Conservation (phyloP, 2,797 vertebrate species). For the Manis crassicaudata region DNA sequence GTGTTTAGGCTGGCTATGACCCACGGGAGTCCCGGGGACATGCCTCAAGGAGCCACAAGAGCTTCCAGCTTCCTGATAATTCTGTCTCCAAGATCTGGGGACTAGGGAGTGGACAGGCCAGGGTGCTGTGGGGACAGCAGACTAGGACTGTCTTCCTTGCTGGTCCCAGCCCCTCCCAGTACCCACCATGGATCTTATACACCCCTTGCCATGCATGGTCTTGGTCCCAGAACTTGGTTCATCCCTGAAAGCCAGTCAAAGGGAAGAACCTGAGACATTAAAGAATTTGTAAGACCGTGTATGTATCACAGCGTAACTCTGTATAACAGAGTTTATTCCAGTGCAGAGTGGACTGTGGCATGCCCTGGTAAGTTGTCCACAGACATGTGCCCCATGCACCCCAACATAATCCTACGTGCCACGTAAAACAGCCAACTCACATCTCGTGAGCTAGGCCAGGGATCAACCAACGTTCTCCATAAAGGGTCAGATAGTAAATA, state of each 20-base stretch:
- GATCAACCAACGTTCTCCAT: neutral
- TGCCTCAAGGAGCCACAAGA: neutral
- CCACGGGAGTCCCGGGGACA: fast-evolving
- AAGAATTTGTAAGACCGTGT: neutral
- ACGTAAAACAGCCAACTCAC: neutral
- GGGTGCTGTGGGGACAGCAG: neutral
- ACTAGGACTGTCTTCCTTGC: neutral
- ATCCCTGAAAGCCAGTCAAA: neutral
- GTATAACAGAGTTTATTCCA: fast-evolving
- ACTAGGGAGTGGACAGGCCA: neutral
- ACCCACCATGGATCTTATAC: neutral
- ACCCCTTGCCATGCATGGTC: neutral
- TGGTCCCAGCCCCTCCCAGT: neutral
- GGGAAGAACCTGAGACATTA: neutral
- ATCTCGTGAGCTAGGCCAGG: neutral
- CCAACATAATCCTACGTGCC: neutral
- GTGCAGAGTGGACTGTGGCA: neutral
- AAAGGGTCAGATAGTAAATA: neutral
- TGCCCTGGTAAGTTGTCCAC: neutral
- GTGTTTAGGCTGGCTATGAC: neutral
- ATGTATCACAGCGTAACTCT: fast-evolving
- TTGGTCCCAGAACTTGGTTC: neutral
- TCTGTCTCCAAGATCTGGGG: neutral
- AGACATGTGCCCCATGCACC: neutral
- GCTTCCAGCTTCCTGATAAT: neutral